A percentile compares a stretch with the other conserved stretches of the same genome.
Conservation (phyloP, 1,140 invertebrate species). For the Drosophila kurseongensis region DNA sequence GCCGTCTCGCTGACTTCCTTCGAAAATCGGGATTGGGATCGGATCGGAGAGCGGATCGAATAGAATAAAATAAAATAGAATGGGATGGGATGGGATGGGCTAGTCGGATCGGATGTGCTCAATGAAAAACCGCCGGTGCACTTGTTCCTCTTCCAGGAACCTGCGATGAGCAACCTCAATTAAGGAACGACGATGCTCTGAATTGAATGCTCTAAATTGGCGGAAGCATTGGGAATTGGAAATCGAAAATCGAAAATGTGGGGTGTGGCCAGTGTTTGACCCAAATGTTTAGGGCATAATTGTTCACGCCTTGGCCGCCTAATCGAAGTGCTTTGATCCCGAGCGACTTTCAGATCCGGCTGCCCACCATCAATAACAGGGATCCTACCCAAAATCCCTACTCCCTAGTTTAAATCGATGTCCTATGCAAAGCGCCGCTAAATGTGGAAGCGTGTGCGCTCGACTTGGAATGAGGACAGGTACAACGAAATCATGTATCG, state of each 20-base stretch:
- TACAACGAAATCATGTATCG: neutral
- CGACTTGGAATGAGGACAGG: neutral
- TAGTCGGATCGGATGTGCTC: constrained; percentile 16
- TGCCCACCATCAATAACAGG: constrained; percentile 29
- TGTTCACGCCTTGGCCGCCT: constrained; percentile 73
- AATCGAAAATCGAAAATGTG: neutral
- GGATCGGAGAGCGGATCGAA: constrained; percentile 16
- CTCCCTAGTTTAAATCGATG: neutral
- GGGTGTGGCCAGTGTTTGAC: constrained; percentile 66
- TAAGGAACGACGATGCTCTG: constrained; percentile 58
- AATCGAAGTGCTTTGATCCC: constrained; percentile 63
- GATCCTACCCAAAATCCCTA: constrained; percentile 18
- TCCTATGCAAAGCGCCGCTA: constrained; percentile 65
- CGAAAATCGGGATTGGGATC: constrained; percentile 17
- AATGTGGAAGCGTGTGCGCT: constrained; percentile 59
- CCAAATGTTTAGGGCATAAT: constrained; percentile 76
- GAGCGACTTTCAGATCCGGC: constrained; percentile 30
- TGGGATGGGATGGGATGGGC: neutral
- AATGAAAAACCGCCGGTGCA: constrained; percentile 57
- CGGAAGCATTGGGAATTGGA: constrained; percentile 48
- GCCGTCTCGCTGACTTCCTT: constrained; percentile 41
- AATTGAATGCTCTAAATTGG: constrained; percentile 58
- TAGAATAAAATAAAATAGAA: constrained; percentile 10
- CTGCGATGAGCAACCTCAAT: constrained; percentile 51
- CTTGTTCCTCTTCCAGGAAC: constrained; percentile 54